Percentiles rank a stretch among this genome's conserved stretches.
Evolutionary conservation across 1,140 invertebrate genomes (phyloP).

Genomic region (Neocloeon triangulifer): DNA sequence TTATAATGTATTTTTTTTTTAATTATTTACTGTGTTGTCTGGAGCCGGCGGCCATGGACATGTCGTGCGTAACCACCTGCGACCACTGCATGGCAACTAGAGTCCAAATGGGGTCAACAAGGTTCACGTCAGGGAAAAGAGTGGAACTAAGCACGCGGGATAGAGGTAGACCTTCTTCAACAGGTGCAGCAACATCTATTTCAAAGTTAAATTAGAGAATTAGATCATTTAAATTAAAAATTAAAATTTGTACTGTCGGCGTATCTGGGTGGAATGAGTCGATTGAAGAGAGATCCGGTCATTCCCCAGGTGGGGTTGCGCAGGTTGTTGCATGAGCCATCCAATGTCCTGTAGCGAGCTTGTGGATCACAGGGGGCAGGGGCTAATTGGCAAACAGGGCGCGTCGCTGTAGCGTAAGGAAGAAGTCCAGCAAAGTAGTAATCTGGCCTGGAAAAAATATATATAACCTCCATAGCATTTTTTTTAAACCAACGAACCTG

Average conservation of each 20-base stretch:
- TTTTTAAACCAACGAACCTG: no score
- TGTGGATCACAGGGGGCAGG: slow-evolving; percentile 17
- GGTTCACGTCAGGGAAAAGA: slow-evolving; percentile 38
- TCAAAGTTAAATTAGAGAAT: no score
- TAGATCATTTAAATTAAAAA: no score
- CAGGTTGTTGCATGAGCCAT: slow-evolving; percentile 73
- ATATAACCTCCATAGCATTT: neutral
- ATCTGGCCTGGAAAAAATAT: neutral
- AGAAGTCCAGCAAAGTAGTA: neutral
- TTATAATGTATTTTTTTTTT: no score
- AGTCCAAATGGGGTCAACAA: slow-evolving; percentile 40
- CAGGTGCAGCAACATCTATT: slow-evolving; percentile 24
- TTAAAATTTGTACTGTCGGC: slow-evolving; percentile 42
- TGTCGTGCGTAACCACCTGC: slow-evolving; percentile 71
- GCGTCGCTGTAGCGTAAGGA: neutral
- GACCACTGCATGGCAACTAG: slow-evolving; percentile 68
- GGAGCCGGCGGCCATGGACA: slow-evolving; percentile 44
- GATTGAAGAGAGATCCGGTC: slow-evolving; percentile 44
- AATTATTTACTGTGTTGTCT: slow-evolving; percentile 46
- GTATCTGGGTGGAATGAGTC: slow-evolving; percentile 60
- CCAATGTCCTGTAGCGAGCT: slow-evolving; percentile 43
- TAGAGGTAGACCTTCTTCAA: slow-evolving; percentile 34
- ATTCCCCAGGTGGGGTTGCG: slow-evolving; percentile 44
- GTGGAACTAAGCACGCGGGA: slow-evolving; percentile 41
- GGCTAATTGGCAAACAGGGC: neutral